Conservation (phyloP, 2,797 vertebrate genomes). For the Peromyscus melanophrys region DNA sequence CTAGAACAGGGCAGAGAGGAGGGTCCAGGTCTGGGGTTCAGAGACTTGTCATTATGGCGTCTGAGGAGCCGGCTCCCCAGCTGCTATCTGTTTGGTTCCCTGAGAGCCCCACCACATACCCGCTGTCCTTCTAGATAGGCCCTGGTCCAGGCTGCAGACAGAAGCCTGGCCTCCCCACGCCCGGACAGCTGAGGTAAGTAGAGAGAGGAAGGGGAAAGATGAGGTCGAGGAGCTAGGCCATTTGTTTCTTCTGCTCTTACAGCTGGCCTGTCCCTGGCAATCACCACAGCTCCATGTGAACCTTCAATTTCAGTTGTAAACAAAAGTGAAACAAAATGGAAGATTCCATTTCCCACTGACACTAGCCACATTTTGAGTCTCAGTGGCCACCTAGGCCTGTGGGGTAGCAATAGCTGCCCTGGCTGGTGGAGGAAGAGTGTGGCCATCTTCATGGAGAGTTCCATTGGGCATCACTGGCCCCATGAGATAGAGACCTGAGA, state of each 20-base stretch:
- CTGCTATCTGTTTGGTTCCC: not conserved
- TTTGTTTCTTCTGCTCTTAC: not conserved
- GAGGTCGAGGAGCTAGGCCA: not conserved
- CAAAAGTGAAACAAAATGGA: not conserved
- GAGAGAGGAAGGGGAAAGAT: not conserved
- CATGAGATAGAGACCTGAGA: not conserved
- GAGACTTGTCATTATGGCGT: slow-evolving; percentile 8
- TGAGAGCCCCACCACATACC: not conserved
- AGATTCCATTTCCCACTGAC: not conserved
- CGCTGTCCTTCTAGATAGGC: slow-evolving; percentile 55
- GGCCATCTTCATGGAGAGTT: not conserved
- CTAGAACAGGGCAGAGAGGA: slow-evolving; percentile 74
- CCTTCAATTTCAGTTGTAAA: not conserved
- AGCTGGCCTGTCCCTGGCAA: rapidly evolving
- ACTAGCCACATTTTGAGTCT: not conserved
- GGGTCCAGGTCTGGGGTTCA: not conserved
- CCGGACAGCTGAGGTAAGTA: slow-evolving; percentile 40
- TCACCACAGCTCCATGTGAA: not conserved
- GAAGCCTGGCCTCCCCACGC: not conserved
- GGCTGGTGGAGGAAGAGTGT: rapidly evolving
- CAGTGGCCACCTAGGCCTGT: not conserved
- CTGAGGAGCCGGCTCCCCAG: not conserved
- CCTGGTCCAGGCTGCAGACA: not conserved
- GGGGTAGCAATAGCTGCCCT: rapidly evolving
- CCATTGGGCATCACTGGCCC: rapidly evolving